A percentile compares a stretch with the other conserved stretches of the same genome.
phyloP scores from a whole-genome alignment of 2,113 vertebrate genomes.

The Perccottus glenii region DNA sequence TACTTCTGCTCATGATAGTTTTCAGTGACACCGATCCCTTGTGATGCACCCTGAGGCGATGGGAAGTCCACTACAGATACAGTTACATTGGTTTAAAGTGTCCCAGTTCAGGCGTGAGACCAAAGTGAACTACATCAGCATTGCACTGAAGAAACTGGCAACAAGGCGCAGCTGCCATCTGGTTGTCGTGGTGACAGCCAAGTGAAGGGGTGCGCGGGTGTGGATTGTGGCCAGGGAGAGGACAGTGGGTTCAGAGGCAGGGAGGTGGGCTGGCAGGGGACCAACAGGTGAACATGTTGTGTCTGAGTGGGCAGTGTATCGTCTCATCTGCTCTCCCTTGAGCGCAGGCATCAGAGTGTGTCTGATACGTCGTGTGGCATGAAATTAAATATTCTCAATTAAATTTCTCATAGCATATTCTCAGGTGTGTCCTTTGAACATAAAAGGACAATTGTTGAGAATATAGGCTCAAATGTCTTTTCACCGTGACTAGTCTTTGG shows the following conservation, averaged over 20 bases:
- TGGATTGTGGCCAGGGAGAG: constrained; percentile 50
- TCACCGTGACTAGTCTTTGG: too few relatives aligned
- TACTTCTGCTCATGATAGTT: neutral
- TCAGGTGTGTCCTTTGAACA: neutral
- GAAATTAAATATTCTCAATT: too few relatives aligned
- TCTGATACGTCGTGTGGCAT: neutral
- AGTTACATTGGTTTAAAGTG: neutral
- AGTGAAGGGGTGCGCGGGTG: neutral
- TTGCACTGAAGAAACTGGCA: constrained; percentile 9
- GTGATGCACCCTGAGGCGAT: neutral
- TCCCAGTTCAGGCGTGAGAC: neutral
- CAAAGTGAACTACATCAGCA: neutral
- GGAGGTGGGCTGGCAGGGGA: constrained; percentile 19
- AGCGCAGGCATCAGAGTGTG: neutral
- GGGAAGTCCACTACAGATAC: neutral
- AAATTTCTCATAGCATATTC: neutral
- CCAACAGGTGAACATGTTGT: constrained; percentile 47
- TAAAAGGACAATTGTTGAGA: too few relatives aligned
- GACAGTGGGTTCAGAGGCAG: constrained; percentile 48
- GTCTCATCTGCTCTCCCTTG: constrained; percentile 10
- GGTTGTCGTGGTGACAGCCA: constrained; percentile 42
- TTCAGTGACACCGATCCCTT: neutral
- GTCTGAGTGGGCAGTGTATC: constrained; percentile 7
- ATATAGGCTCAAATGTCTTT: too few relatives aligned
- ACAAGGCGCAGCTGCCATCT: constrained; percentile 43